These are phyloP conservation scores for Picathartes gymnocephalus DNA, from an alignment of 2,113 vertebrate species.

Conservation along the genomic window DNA sequence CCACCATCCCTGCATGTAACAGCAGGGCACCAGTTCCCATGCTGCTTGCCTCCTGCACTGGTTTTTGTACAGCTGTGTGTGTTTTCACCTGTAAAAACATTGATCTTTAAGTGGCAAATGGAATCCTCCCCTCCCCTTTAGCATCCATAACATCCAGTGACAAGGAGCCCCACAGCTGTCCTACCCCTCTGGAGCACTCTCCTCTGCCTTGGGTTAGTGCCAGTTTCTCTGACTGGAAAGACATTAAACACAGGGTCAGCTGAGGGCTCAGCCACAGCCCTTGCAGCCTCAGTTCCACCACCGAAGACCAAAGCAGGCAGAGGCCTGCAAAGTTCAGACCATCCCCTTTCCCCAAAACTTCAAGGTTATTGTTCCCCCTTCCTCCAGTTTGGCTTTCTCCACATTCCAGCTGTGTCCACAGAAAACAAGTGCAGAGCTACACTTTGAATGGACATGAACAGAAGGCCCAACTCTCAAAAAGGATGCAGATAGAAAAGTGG, in stretches of 20 bases:
- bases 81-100: neutral
- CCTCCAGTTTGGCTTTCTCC: neutral
- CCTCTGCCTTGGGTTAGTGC: neutral
- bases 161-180: neutral
- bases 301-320: neutral
- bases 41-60: neutral
- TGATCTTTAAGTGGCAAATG: neutral
- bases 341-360: neutral
- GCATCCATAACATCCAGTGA: neutral
- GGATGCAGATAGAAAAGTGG: neutral
- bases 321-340: neutral
- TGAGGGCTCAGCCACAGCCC: neutral
- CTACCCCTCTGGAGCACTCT: accelerated
- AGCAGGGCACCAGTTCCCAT: neutral
- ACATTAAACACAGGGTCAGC: neutral
- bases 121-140: neutral
- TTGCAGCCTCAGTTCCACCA: neutral
- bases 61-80: neutral
- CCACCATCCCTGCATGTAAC: accelerated
- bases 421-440: neutral
- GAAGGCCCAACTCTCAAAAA: neutral
- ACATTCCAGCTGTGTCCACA: neutral
- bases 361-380: neutral
- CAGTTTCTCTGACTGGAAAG: neutral
- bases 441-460: neutral